Percentiles rank a stretch among this genome's conserved stretches.
Evolutionary conservation across 1,140 invertebrate species (phyloP).

Genomic region (Anoplophora glabripennis): DNA sequence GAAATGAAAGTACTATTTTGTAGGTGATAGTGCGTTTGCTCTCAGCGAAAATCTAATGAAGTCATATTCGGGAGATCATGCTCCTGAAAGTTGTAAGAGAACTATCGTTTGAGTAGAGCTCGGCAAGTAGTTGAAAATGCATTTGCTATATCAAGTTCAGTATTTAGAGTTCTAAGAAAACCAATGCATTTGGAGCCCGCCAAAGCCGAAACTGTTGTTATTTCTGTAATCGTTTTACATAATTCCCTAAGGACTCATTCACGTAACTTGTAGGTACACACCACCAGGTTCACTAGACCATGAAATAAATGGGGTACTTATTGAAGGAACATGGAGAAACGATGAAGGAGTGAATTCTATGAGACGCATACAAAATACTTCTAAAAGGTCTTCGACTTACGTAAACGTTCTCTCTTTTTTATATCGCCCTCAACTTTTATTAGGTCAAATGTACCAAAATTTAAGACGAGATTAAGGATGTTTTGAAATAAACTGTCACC

Average conservation of each 20-base stretch:
- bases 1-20: not conserved
- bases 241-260: constrained; percentile 35
- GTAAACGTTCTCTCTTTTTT: too few relatives aligned
- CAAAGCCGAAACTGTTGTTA: constrained; percentile 29
- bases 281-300: constrained; percentile 1
- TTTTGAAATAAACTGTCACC: too few relatives aligned
- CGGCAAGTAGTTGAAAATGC: not conserved
- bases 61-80: not conserved
- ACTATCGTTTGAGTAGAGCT: constrained; percentile 1
- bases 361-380: too few relatives aligned
- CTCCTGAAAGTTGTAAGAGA: not conserved
- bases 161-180: constrained; percentile 47
- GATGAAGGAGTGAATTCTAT: not conserved
- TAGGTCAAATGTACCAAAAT: too few relatives aligned
- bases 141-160: not conserved
- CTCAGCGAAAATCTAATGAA: constrained; percentile 11
- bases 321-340: constrained; percentile 1
- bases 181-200: constrained; percentile 37
- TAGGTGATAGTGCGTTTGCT: constrained; percentile 7
- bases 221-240: constrained; percentile 38
- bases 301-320: not conserved
- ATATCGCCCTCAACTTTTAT: too few relatives aligned
- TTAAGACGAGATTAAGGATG: too few relatives aligned
- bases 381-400: too few relatives aligned
- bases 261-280: not conserved